Evolutionary conservation across 2,797 vertebrate species (phyloP).

Genomic region (Rachycentron canadum): DNA sequence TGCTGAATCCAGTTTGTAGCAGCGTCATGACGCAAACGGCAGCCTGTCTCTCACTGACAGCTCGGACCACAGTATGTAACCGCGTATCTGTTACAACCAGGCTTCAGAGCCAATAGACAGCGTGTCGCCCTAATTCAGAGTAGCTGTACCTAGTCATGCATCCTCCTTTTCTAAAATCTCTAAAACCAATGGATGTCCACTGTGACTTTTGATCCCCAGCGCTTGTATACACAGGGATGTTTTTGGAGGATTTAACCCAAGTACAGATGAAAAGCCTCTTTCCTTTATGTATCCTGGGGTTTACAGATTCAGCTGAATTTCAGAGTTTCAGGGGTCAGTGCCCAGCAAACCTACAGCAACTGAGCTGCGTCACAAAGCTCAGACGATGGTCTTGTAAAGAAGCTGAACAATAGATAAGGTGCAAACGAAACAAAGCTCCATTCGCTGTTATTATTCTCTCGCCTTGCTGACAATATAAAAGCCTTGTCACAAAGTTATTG

Average conservation of each 20-base stretch:
- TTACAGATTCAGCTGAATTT: slow-evolving; percentile 42
- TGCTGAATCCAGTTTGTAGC: slow-evolving; percentile 24
- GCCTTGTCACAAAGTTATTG: slow-evolving; percentile 51
- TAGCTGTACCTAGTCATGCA: slow-evolving; percentile 11
- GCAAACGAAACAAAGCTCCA: background rate
- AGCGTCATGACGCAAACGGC: slow-evolving; percentile 33
- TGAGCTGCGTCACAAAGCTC: slow-evolving; percentile 13
- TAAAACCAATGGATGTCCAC: slow-evolving; percentile 17
- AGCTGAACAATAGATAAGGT: slow-evolving; percentile 10
- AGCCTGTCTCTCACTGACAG: slow-evolving; percentile 7
- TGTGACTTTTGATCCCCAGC: slow-evolving; percentile 30
- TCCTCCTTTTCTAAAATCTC: slow-evolving; percentile 13
- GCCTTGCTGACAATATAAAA: slow-evolving; percentile 30
- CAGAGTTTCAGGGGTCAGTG: slow-evolving; percentile 25
- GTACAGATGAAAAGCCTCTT: slow-evolving; percentile 52
- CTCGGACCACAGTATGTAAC: background rate
- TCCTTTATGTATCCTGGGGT: slow-evolving; percentile 32
- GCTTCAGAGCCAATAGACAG: slow-evolving; percentile 14
- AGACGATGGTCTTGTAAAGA: background rate
- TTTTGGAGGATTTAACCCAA: slow-evolving; percentile 45
- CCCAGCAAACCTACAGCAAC: slow-evolving; percentile 10
- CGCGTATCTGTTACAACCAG: slow-evolving; percentile 9
- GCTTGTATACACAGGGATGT: slow-evolving; percentile 12
- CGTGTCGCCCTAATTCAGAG: slow-evolving; percentile 11
- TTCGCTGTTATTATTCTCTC: background rate